These are phyloP conservation scores for Apis dorsata DNA, from an alignment of 1,140 invertebrate genomes.

Conservation along the genomic window DNA sequence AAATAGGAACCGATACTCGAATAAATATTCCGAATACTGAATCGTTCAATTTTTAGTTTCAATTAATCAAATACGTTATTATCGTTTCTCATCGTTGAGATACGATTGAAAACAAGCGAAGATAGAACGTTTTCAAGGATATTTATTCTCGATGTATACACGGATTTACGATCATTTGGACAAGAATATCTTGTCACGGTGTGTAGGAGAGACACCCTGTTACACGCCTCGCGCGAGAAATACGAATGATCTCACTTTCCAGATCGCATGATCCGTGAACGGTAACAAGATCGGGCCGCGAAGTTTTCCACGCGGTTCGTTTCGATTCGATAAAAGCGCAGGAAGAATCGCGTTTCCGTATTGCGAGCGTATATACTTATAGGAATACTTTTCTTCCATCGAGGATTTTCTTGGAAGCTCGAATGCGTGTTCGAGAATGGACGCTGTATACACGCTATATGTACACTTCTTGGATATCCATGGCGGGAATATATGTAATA, in stretches of 20 bases:
- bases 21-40: no score
- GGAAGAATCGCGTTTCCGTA: neutral
- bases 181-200: slow-evolving; percentile 17
- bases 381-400: neutral
- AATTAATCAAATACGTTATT: no score
- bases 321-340: slow-evolving; percentile 34
- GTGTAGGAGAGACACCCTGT: neutral
- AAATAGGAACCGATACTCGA: no score
- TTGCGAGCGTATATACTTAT: neutral
- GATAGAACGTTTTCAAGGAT: neutral
- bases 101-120: neutral
- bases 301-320: slow-evolving; percentile 34
- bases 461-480: neutral
- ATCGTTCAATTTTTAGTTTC: no score
- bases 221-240: slow-evolving; percentile 13
- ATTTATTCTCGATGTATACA: no score
- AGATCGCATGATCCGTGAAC: slow-evolving; percentile 9
- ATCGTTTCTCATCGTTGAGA: no score
- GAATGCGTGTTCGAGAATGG: neutral
- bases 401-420: neutral
- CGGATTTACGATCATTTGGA: slow-evolving; percentile 7
- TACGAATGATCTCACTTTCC: slow-evolving; percentile 48
- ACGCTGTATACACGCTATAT: neutral
- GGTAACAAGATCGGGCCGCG: slow-evolving; percentile 37
- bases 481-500: slow-evolving; percentile 44